These are phyloP conservation scores for Ahaetulla prasina DNA, from an alignment of 2,113 vertebrate genomes.

Conservation along the genomic window DNA sequence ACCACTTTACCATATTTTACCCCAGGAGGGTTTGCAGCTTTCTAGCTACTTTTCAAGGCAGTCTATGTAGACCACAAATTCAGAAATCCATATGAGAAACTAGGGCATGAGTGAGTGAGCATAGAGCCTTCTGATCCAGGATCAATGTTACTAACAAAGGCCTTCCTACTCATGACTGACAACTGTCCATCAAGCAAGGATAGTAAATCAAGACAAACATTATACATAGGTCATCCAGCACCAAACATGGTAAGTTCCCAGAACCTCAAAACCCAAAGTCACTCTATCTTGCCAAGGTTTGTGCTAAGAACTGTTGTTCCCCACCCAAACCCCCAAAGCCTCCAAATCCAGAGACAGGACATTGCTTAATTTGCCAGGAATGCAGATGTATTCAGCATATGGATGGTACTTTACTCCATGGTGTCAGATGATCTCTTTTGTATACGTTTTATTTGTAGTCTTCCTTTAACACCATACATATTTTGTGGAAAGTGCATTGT, in stretches of 20 bases:
- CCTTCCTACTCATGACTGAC: background rate
- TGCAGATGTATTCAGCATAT: background rate
- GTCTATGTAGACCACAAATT: background rate
- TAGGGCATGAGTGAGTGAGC: background rate
- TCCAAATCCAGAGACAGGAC: background rate
- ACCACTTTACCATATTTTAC: background rate
- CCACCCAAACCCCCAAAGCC: background rate
- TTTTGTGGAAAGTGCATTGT: too few species aligned
- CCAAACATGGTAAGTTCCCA: background rate
- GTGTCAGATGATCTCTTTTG: background rate
- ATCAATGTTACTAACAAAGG: background rate
- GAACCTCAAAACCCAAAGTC: background rate
- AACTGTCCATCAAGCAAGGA: background rate
- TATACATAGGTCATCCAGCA: background rate
- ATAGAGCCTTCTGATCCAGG: background rate
- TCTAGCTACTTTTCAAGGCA: background rate
- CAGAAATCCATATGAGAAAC: background rate
- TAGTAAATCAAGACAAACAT: background rate
- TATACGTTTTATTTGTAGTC: too few species aligned
- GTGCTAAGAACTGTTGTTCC: background rate
- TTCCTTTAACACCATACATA: too few species aligned
- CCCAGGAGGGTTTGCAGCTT: background rate
- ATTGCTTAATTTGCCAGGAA: background rate
- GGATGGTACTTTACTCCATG: background rate
- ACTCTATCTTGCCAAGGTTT: background rate